Percentiles rank a stretch among this genome's conserved stretches.
Conservation (phyloP, 1,140 invertebrate genomes). For the Solenopsis invicta region DNA sequence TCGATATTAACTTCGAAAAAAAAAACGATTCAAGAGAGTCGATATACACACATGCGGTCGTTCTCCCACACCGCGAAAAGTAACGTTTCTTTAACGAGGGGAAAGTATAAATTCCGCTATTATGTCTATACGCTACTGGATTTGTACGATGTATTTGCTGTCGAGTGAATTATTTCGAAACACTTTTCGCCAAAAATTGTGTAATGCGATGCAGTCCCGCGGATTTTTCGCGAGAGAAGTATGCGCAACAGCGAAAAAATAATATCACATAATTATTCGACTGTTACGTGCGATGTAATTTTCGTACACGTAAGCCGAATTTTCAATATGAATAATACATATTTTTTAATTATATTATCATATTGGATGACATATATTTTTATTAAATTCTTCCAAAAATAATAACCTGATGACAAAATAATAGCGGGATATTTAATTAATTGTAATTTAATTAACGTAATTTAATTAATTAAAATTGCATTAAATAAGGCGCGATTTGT, state of each 20-base stretch:
- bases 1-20: conserved; percentile 54
- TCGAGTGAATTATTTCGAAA: neutral
- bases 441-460: neutral
- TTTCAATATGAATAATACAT: conserved; percentile 1
- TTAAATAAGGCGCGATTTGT: neutral
- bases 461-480: neutral
- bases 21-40: conserved; percentile 7
- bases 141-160: conserved; percentile 1
- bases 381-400: neutral
- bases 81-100: conserved; percentile 42
- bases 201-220: neutral
- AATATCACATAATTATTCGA: neutral
- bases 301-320: neutral
- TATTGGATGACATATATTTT: neutral
- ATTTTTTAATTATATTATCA: neutral
- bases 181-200: neutral
- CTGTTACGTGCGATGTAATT: neutral
- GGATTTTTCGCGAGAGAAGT: neutral
- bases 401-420: neutral
- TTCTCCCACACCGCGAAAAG: neutral
- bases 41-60: conserved; percentile 36
- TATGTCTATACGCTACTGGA: neutral
- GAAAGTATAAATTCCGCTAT: neutral
- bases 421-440: neutral
- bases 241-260: neutral